A percentile compares a stretch with the other conserved stretches of the same genome.
phyloP scores from a whole-genome alignment of 2,113 vertebrate species.

The Hemibagrus wyckioides region DNA sequence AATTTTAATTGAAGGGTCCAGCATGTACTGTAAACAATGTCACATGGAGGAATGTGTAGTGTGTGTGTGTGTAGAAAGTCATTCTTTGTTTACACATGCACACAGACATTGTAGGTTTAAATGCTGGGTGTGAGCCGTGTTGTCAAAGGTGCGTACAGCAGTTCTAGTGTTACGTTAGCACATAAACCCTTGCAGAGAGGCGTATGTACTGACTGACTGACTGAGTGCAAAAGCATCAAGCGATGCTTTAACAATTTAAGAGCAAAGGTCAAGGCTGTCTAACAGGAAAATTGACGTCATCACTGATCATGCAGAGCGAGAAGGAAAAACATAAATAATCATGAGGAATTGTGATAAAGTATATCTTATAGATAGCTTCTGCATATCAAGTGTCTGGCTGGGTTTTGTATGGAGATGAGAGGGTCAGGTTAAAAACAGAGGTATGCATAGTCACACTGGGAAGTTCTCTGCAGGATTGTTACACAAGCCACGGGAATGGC shows the following conservation, averaged over 20 bases:
- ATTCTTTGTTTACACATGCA: conserved; percentile 17
- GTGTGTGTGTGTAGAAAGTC: conserved; percentile 23
- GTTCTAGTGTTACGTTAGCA: neutral
- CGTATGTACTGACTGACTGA: too few relatives aligned
- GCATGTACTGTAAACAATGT: conserved; percentile 57
- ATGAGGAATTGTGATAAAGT: neutral
- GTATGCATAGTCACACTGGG: neutral
- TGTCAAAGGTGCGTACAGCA: neutral
- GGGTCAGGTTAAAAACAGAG: neutral
- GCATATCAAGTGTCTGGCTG: neutral
- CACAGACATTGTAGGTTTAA: conserved; percentile 5
- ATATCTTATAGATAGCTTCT: neutral
- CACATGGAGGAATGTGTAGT: conserved; percentile 46
- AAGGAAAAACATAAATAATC: neutral
- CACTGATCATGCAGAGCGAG: neutral
- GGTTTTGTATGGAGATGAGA: neutral
- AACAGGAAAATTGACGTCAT: neutral
- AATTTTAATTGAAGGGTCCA: neutral
- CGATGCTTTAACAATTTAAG: neutral
- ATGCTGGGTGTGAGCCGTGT: conserved; percentile 14
- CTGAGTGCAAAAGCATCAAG: neutral
- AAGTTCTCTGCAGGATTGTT: neutral
- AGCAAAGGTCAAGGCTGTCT: conserved; percentile 18
- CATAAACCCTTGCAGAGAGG: neutral
- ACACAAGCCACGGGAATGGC: neutral